phyloP scores from a whole-genome alignment of 2,797 vertebrate species.

The Serranus cabrilla region DNA sequence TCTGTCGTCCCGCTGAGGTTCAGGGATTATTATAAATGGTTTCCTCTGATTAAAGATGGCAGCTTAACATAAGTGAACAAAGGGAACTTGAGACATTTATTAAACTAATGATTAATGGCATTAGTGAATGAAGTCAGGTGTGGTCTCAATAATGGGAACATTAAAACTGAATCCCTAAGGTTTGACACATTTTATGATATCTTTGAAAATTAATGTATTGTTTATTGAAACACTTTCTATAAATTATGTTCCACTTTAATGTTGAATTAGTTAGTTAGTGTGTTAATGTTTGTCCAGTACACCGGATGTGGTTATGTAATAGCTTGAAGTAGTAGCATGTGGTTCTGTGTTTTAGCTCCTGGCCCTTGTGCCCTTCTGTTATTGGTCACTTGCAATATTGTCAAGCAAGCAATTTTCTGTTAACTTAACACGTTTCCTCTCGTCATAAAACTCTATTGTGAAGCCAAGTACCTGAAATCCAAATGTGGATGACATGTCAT shows the following conservation, averaged over 20 bases:
- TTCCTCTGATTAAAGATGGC: slow-evolving; percentile 10
- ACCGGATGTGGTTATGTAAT: not conserved
- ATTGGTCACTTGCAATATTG: not conserved
- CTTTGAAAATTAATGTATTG: too few relatives aligned
- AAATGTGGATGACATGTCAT: slow-evolving; percentile 57
- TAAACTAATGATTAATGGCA: slow-evolving; percentile 1
- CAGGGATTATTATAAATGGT: slow-evolving; percentile 21
- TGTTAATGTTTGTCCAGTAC: slow-evolving; percentile 1
- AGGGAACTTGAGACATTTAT: slow-evolving; percentile 10
- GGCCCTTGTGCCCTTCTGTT: not conserved
- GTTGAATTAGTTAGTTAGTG: not conserved
- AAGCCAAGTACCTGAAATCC: slow-evolving; percentile 26
- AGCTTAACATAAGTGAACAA: slow-evolving; percentile 4
- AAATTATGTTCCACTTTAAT: slow-evolving; percentile 1
- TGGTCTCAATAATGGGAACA: slow-evolving; percentile 11
- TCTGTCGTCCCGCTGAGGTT: slow-evolving; percentile 6
- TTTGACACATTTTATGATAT: too few relatives aligned
- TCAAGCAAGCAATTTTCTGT: not conserved
- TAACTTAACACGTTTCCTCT: slow-evolving; percentile 6
- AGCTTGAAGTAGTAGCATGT: not conserved
- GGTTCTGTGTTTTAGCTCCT: not conserved
- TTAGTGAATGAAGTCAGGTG: slow-evolving; percentile 21
- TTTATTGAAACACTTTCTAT: not conserved
- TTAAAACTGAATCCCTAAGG: not conserved
- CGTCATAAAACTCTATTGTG: not conserved